phyloP scores from a whole-genome alignment of 2,113 vertebrate genomes.

The Fregetta grallaria region DNA sequence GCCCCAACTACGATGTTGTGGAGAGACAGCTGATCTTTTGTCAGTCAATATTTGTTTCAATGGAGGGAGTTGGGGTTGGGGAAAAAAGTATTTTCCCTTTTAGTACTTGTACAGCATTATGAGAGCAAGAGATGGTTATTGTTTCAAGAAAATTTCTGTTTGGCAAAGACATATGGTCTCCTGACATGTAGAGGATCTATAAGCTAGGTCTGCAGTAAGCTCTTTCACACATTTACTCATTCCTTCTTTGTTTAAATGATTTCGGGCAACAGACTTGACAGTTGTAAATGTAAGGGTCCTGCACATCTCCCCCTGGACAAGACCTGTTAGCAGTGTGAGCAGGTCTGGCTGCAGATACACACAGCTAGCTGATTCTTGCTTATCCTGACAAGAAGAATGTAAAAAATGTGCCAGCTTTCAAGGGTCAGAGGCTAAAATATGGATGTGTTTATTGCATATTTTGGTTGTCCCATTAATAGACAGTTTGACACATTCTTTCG shows the following conservation, averaged over 20 bases:
- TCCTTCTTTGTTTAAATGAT: slow-evolving; percentile 18
- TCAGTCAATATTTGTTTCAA: not conserved
- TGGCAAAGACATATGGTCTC: not conserved
- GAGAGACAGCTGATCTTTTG: not conserved
- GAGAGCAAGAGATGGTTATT: not conserved
- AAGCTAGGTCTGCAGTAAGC: not conserved
- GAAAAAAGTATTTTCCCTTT: not conserved
- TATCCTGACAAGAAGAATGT: slow-evolving; percentile 64
- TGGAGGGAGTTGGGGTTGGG: not conserved
- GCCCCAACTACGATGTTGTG: not conserved
- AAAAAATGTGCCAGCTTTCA: slow-evolving; percentile 69
- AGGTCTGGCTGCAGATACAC: not conserved
- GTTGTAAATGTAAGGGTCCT: slow-evolving; percentile 5
- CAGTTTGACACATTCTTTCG: slow-evolving; percentile 68
- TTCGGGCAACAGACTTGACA: slow-evolving; percentile 4
- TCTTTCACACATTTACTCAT: not conserved
- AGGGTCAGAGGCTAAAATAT: slow-evolving; percentile 70
- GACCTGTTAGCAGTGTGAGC: not conserved
- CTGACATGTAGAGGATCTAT: not conserved
- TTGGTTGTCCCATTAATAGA: slow-evolving; percentile 64
- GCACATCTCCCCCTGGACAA: not conserved
- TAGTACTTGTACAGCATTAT: not conserved
- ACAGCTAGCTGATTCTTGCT: slow-evolving; percentile 49
- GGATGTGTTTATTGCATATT: slow-evolving; percentile 70
- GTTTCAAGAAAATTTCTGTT: slow-evolving; percentile 6